Evolutionary conservation across 2,888 invertebrate species (phyloP).

Genomic region (Neoascia interrupta): DNA sequence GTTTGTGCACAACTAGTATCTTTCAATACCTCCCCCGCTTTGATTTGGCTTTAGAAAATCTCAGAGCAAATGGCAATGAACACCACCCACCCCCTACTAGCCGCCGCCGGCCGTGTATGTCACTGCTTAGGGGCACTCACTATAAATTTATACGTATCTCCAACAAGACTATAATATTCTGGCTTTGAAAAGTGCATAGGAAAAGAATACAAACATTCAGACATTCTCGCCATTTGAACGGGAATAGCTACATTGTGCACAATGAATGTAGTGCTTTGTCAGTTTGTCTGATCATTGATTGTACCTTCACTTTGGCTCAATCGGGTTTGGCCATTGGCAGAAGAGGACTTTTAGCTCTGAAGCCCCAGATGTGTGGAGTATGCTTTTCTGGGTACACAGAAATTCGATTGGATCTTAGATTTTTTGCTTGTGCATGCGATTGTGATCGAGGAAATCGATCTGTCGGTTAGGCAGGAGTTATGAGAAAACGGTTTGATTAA

Average conservation of each 20-base stretch:
- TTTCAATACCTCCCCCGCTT: slow-evolving; percentile 43
- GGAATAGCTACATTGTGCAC: not conserved
- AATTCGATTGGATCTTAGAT: slow-evolving; percentile 18
- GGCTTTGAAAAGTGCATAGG: slow-evolving; percentile 11
- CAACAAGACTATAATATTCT: not conserved
- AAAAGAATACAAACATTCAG: not conserved
- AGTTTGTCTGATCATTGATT: slow-evolving; percentile 29
- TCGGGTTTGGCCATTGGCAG: too few species aligned
- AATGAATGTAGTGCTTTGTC: not conserved
- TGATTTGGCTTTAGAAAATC: slow-evolving; percentile 27
- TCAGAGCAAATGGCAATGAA: slow-evolving; percentile 42
- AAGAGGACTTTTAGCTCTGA: slow-evolving; percentile 15
- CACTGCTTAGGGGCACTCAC: too few species aligned
- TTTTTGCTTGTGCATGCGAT: not conserved
- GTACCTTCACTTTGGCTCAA: slow-evolving; percentile 12
- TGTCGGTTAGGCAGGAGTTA: too few species aligned
- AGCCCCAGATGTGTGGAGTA: too few species aligned
- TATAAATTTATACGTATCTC: too few species aligned
- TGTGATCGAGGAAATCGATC: slow-evolving; percentile 19
- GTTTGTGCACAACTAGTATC: slow-evolving; percentile 1
- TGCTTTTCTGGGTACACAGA: too few species aligned
- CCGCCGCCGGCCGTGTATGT: not conserved
- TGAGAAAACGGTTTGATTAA: too few species aligned
- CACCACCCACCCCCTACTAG: slow-evolving; percentile 8
- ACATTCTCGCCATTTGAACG: not conserved